Conservation (phyloP, 2,113 vertebrate genomes). For the Xenus cinereus region DNA sequence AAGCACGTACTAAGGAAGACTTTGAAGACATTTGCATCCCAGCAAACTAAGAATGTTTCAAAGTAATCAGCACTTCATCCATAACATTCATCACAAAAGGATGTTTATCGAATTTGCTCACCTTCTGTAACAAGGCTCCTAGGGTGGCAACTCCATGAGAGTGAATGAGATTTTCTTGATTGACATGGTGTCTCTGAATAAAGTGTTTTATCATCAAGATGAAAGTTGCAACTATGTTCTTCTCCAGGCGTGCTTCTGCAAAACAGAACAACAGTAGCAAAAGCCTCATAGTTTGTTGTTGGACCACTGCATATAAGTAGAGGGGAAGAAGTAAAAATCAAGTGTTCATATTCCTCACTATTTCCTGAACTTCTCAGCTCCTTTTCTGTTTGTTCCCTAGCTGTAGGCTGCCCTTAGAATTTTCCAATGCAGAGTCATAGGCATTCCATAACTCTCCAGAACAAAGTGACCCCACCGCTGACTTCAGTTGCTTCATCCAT, state of each 20-base stretch:
- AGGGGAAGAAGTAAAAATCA: background rate
- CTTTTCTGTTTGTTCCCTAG: background rate
- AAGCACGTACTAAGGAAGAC: background rate
- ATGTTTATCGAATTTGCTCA: conserved; percentile 15
- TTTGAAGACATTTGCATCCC: background rate
- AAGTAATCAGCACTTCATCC: background rate
- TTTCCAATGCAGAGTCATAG: background rate
- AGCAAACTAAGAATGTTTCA: background rate
- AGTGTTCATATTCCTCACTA: background rate
- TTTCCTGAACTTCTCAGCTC: background rate
- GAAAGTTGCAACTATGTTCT: conserved; percentile 92
- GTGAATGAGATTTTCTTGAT: conserved; percentile 93
- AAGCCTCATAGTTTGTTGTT: background rate
- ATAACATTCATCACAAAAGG: background rate
- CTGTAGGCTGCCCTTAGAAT: background rate
- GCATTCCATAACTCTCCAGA: background rate
- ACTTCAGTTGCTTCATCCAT: background rate
- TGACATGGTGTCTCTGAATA: conserved; percentile 90
- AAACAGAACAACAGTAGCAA: conserved; percentile 1
- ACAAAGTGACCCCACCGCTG: background rate
- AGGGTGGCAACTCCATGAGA: conserved; percentile 85
- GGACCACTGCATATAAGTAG: background rate
- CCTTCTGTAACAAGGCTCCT: conserved; percentile 92
- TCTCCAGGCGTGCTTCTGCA: conserved; percentile 93
- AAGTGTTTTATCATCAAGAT: conserved; percentile 94